These are phyloP conservation scores for Diachasma alloeum DNA, from an alignment of 1,140 invertebrate genomes.

Conservation along the genomic window DNA sequence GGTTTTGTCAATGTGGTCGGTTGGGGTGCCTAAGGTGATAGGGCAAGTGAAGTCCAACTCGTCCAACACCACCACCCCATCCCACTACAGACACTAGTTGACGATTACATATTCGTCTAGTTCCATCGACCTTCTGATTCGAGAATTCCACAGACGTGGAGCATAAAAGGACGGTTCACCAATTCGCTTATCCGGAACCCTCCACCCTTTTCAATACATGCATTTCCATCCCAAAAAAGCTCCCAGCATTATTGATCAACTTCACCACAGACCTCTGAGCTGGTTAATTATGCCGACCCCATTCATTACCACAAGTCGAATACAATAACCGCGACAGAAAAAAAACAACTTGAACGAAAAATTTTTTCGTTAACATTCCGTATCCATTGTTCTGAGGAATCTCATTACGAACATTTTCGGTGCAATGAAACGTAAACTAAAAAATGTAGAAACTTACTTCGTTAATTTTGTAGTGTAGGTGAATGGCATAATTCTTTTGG, in stretches of 20 bases:
- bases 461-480: neutral
- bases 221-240: neutral
- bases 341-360: neutral
- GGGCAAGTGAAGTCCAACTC: conserved; percentile 29
- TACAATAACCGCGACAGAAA: neutral
- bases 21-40: conserved; percentile 44
- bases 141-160: neutral
- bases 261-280: neutral
- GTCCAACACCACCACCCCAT: neutral
- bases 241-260: neutral
- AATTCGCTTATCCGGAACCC: neutral
- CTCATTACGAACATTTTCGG: neutral
- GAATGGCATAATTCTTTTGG: neutral
- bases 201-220: neutral
- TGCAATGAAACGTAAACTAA: neutral
- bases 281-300: neutral
- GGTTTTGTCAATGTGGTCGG: conserved; percentile 40
- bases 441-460: neutral
- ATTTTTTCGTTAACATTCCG: neutral
- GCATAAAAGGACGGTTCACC: neutral
- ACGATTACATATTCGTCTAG: conserved; percentile 13
- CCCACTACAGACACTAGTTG: neutral
- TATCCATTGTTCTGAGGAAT: neutral
- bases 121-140: neutral
- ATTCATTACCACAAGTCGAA: conserved; percentile 5